Evolutionary conservation across 2,113 vertebrate genomes (phyloP).

Genomic region (Noctilio leporinus): DNA sequence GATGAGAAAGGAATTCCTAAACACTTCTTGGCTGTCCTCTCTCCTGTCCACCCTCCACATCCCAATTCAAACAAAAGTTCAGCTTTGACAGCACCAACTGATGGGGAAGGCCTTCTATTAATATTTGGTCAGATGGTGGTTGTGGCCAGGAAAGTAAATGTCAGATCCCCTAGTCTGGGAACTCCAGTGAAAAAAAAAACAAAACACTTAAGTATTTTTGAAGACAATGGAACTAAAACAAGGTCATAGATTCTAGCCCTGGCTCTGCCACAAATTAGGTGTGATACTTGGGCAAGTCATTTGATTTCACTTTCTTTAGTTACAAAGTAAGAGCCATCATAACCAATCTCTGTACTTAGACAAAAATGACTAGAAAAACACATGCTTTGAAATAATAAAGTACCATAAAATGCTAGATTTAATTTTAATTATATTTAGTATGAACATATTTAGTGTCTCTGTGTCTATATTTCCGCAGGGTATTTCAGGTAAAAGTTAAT

Average conservation of each 20-base stretch:
- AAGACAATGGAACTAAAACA: neutral
- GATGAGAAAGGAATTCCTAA: neutral
- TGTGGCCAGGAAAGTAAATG: neutral
- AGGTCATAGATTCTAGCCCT: neutral
- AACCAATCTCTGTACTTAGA: neutral
- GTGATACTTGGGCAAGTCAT: neutral
- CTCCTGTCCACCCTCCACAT: neutral
- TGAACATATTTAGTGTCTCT: neutral
- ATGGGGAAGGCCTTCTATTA: neutral
- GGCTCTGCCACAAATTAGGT: neutral
- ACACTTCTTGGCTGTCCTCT: neutral
- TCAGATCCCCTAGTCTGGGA: neutral
- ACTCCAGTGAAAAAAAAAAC: neutral
- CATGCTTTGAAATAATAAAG: neutral
- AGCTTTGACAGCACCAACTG: neutral
- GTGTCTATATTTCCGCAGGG: neutral
- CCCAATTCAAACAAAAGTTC: neutral
- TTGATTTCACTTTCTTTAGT: neutral
- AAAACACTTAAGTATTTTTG: neutral
- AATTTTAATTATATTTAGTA: neutral
- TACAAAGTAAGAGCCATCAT: neutral
- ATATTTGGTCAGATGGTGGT: neutral
- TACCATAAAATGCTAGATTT: neutral
- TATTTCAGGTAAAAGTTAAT: neutral
- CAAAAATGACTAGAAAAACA: neutral